A percentile compares a stretch with the other conserved stretches of the same genome.
phyloP scores from a whole-genome alignment of 2,888 invertebrate species.

The Tetramorium bicarinatum region DNA sequence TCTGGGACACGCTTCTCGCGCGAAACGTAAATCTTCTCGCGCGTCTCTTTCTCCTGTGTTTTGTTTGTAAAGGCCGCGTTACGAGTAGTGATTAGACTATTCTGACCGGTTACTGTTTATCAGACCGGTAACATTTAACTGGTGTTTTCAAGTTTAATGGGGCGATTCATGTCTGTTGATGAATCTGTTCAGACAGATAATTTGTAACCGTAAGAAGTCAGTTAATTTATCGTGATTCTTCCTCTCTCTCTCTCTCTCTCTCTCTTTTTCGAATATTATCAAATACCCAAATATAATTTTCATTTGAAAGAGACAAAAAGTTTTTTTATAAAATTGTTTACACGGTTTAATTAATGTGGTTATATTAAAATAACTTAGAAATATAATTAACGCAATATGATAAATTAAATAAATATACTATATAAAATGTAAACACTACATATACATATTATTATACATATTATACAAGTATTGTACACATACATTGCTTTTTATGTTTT shows the following conservation, averaged over 20 bases:
- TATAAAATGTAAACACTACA: background rate
- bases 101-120: constrained; percentile 13
- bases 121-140: background rate
- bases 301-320: background rate
- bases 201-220: background rate
- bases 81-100: background rate
- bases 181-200: too few relatives aligned
- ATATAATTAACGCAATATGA: background rate
- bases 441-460: background rate
- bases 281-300: background rate
- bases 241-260: background rate
- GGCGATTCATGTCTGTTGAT: too few relatives aligned
- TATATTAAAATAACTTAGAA: constrained; percentile 11
- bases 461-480: background rate
- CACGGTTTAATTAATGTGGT: background rate
- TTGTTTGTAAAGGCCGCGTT: background rate
- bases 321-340: background rate
- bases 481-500: background rate
- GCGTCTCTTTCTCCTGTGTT: background rate
- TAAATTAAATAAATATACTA: background rate
- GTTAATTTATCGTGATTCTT: background rate
- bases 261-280: background rate
- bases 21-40: constrained; percentile 16
- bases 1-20: background rate
- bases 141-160: background rate